Base-by-base conservation (phyloP, 2,113 vertebrate genomes). In the Cacatua alba region DNA sequence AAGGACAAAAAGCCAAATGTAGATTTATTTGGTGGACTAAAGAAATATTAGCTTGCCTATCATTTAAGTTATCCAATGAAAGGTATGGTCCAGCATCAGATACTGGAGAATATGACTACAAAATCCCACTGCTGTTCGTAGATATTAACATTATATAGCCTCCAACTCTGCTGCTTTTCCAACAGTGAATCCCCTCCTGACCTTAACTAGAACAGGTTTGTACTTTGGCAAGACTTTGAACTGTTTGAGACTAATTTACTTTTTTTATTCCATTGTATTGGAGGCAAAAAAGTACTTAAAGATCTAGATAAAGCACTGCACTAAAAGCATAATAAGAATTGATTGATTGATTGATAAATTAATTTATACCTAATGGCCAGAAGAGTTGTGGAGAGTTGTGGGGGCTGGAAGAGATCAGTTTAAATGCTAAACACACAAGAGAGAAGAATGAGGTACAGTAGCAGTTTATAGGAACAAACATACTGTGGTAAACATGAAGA, bases 391-490 rank as follows among this genome's bases (percentile, higher is more conserved):
- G 31, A 78, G 39, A 60, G 11, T 21, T 82, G 17, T 82, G 52
- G 31, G 76, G 39, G 9, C 20, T 76, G 43, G n/a, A 79, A 64
- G 35, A 80, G 43, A n/a, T n/a, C 7, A 28, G 19, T 76, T 92
- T 51, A 88, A 68, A 46, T 55, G 7, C 60, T 88, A 86, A 88
- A 72, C 10, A 49, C 46, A 51, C 13, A 53, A 13, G 28, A 67
- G 11, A 62, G 33, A 79, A 79, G 19, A 33, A 62, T 67, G 28
- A 82, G 46, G 20, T 68, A 65, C 10, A n/a, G 44, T 23, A 48
- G 23, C 2, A 5, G 15, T 35, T 60, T 57, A 29, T 28, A 69
- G 24, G 53, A 69, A 25, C 4, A 76, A 77, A 60, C 0, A 0
- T 48, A 33, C 7, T 31, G 8, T 23, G 17, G 17, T 44, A 83